phyloP scores from a whole-genome alignment of 2,113 vertebrate genomes.

The Salvator merianae region DNA sequence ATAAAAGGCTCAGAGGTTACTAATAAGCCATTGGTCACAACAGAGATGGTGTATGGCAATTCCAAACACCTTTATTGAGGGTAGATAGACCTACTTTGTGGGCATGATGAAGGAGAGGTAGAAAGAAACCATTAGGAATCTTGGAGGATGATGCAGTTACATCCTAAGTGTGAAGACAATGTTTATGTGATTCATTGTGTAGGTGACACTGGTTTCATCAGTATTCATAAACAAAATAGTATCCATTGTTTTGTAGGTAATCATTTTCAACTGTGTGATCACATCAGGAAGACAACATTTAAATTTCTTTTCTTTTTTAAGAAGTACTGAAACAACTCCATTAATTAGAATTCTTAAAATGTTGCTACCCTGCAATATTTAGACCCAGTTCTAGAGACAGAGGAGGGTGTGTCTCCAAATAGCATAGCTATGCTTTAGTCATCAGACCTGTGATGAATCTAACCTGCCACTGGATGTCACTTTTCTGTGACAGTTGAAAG shows the following conservation, averaged over 20 bases:
- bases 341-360: too few relatives aligned
- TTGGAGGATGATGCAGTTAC: too few relatives aligned
- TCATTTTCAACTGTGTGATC: not conserved
- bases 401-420: not conserved
- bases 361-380: not conserved
- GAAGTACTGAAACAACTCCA: too few relatives aligned
- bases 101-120: too few relatives aligned
- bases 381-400: not conserved
- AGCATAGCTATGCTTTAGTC: not conserved
- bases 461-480: conserved; percentile 37
- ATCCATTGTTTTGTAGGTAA: not conserved
- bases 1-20: too few relatives aligned
- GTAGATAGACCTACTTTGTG: too few relatives aligned
- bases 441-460: not conserved
- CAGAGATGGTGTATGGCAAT: too few relatives aligned
- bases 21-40: too few relatives aligned
- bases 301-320: too few relatives aligned
- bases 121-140: too few relatives aligned
- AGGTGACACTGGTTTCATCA: not conserved
- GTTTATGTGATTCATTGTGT: not conserved
- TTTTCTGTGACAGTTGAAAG: conserved; percentile 26
- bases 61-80: too few relatives aligned
- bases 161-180: not conserved
- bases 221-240: not conserved
- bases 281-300: not conserved